Conservation (phyloP, 2,888 invertebrate species). For the Synanthedon tipuliformis region DNA sequence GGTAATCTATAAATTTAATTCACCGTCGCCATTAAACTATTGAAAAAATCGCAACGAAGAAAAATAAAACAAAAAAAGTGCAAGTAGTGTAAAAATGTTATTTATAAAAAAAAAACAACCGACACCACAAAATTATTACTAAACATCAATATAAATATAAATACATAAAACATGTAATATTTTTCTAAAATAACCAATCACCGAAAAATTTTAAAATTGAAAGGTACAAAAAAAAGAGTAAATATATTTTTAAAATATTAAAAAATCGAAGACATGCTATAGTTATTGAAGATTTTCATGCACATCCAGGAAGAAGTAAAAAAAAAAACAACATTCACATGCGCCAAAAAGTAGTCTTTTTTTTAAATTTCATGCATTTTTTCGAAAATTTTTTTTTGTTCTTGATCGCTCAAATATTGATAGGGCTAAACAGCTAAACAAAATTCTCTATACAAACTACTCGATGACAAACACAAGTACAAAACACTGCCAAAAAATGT, state of each 20-base stretch:
- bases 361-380: slow-evolving; percentile 22
- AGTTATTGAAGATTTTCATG: no score
- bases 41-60: no score
- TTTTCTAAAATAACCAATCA: neutral
- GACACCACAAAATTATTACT: no score
- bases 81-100: no score
- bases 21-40: no score
- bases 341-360: slow-evolving; percentile 7
- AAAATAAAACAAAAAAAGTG: no score
- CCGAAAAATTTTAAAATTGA: neutral
- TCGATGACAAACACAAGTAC: no score
- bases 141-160: no score
- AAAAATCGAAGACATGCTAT: neutral
- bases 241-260: slow-evolving; percentile 1
- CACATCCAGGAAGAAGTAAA: slow-evolving; percentile 1
- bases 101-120: no score
- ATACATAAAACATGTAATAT: neutral
- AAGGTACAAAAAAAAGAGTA: neutral
- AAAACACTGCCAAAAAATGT: slow-evolving; percentile 5
- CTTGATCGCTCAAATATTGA: slow-evolving; percentile 59
- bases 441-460: neutral
- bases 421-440: slow-evolving; percentile 14
- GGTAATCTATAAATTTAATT: no score
- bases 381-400: slow-evolving; percentile 22
- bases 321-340: slow-evolving; percentile 9